Base-by-base conservation (phyloP, 1,140 invertebrate genomes). In the Cephus cinctus region DNA sequence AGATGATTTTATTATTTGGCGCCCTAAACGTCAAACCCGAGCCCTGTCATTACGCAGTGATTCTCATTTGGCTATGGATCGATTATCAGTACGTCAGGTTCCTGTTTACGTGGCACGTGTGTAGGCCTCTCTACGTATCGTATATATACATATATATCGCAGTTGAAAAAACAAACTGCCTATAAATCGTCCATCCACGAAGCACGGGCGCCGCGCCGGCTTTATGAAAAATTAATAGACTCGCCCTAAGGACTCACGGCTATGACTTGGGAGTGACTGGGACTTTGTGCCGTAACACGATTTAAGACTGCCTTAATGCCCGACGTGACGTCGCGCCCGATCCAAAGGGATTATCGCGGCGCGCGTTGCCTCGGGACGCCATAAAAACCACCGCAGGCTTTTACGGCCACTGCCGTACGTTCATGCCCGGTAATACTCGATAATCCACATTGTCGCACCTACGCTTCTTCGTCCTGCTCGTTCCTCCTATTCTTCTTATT, bases 1-100 rank as follows among this genome's bases (percentile, higher is more conserved):
- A n/a, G 11, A 47, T 60, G 15, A 60, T 57, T 60, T 54, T 60
- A 57, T 61, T 52, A 55, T 54, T 55, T 60, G 23, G 32, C 46
- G 40, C 46, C 43, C 25, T 20, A 21, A 39, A 44, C 12, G 23
- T 49, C 45, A 31, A 41, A n/a, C n/a, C n/a, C n/a, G n/a, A n/a
- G n/a, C n/a, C 14, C 19, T 36, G 34, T 36, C 34, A 36, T 36
- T 36, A 18, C 34, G 14, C 34, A 36, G 3, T 8, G 34, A 11
- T 18, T 36, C 34, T 36, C 34, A 36, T 11, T 36, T 18, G n/a
- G n/a, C n/a, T n/a, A n/a, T n/a, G n/a, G n/a, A n/a, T n/a, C n/a
- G n/a, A n/a, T n/a, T n/a, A n/a, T n/a, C n/a, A n/a, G n/a, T n/a
- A n/a, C n/a, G n/a, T n/a, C n/a, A n/a, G n/a, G n/a, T n/a, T n/a